These are phyloP conservation scores for Camponotus floridanus DNA, from an alignment of 1,140 invertebrate genomes.

Conservation along the genomic window DNA sequence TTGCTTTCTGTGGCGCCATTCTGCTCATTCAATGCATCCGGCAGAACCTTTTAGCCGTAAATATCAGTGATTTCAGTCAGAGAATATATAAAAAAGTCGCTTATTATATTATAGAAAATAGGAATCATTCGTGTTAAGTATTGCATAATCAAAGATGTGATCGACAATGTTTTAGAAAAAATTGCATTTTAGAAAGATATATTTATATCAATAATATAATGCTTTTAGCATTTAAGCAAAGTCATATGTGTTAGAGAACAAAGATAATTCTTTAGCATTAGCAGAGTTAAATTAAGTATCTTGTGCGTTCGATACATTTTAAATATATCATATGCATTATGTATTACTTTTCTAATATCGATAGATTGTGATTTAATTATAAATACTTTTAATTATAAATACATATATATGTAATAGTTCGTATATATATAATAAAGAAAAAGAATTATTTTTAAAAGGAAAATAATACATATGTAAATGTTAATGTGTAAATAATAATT, in stretches of 20 bases:
- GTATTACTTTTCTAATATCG: neutral
- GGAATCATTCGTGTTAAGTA: neutral
- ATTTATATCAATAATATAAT: neutral
- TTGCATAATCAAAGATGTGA: constrained; percentile 4
- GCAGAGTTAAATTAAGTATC: constrained; percentile 19
- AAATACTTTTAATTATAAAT: neutral
- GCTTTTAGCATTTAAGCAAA: neutral
- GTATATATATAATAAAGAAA: neutral
- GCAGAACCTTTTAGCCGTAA: constrained; percentile 27
- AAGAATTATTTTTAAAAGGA: neutral
- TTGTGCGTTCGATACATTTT: neutral
- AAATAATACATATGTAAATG: too few relatives aligned
- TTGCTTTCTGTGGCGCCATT: constrained; percentile 26
- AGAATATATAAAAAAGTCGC: constrained; percentile 7
- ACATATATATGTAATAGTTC: neutral
- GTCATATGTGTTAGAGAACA: neutral
- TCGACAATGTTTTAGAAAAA: constrained; percentile 6
- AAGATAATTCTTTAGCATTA: neutral
- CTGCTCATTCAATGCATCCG: neutral
- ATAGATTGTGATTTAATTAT: neutral
- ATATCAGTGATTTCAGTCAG: neutral
- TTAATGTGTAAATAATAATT: too few relatives aligned
- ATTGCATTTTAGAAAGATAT: neutral
- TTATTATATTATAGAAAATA: neutral
- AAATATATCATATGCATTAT: neutral